These are phyloP conservation scores for Passer domesticus DNA, from an alignment of 2,113 vertebrate genomes.

Conservation along the genomic window DNA sequence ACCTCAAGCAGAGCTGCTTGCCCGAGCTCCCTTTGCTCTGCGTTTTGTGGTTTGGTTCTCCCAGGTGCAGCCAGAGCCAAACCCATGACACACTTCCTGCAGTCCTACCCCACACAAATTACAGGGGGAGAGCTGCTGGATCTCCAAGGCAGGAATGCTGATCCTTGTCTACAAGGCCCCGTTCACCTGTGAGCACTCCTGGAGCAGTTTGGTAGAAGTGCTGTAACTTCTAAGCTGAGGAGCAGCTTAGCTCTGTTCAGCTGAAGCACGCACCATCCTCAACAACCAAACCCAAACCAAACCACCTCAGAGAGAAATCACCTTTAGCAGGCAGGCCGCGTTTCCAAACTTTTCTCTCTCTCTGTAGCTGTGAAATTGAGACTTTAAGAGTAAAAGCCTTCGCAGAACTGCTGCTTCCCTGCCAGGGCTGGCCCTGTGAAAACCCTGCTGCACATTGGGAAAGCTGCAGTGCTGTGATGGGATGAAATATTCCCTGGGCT, in stretches of 20 bases:
- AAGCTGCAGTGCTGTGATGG: not conserved
- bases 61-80: not conserved
- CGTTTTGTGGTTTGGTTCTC: not conserved
- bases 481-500: not conserved
- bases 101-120: not conserved
- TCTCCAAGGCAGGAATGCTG: not conserved
- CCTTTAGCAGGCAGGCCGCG: accelerated
- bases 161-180: not conserved
- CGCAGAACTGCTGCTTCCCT: not conserved
- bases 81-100: not conserved
- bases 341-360: not conserved
- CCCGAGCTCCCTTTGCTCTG: not conserved
- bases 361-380: not conserved
- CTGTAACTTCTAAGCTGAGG: not conserved
- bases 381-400: not conserved
- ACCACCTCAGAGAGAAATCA: not conserved
- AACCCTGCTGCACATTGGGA: not conserved
- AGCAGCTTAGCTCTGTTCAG: not conserved
- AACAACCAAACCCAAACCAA: not conserved
- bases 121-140: not conserved
- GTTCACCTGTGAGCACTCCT: not conserved
- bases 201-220: not conserved
- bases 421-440: not conserved
- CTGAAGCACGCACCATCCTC: not conserved
- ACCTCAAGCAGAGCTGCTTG: not conserved